A percentile compares a stretch with the other conserved stretches of the same genome.
Evolutionary conservation across 2,888 invertebrate genomes (phyloP).

Genomic region (Folsomia candida): DNA sequence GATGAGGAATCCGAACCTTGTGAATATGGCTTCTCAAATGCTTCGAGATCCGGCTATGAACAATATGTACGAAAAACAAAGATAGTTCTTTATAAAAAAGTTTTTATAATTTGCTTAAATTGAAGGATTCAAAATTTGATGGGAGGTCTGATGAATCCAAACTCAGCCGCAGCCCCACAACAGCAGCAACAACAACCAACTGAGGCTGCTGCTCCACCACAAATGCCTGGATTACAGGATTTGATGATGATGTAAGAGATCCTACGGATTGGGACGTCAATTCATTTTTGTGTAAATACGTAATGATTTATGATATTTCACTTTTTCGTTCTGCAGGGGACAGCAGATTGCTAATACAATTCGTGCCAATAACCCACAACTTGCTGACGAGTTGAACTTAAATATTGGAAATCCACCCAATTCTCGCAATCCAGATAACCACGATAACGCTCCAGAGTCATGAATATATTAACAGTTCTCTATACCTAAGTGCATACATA

Average conservation of each 20-base stretch:
- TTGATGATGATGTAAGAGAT: conserved; percentile 44
- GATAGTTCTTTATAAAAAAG: background rate
- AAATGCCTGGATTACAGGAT: conserved; percentile 38
- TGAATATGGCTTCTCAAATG: conserved; percentile 82
- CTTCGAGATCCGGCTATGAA: conserved; percentile 80
- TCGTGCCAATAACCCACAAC: conserved; percentile 75
- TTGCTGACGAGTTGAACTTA: conserved; percentile 69
- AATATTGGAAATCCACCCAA: conserved; percentile 53
- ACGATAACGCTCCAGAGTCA: background rate
- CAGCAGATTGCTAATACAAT: conserved; percentile 79
- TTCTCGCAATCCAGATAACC: background rate
- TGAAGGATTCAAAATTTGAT: conserved; percentile 46
- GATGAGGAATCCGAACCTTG: conserved; percentile 75
- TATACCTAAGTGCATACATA: too few relatives aligned
- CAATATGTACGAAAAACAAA: conserved; percentile 59
- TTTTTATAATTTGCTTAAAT: too few relatives aligned
- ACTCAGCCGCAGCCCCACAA: conserved; percentile 12
- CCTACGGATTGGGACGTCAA: background rate
- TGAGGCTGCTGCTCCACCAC: conserved; percentile 11
- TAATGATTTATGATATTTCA: background rate
- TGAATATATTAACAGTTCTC: background rate
- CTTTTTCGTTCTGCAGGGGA: conserved; percentile 60
- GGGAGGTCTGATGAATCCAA: conserved; percentile 38
- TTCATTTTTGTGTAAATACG: background rate
- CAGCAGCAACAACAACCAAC: conserved; percentile 13